Base-by-base conservation (phyloP, 1,140 invertebrate genomes). In the Lepidurus packardi region DNA sequence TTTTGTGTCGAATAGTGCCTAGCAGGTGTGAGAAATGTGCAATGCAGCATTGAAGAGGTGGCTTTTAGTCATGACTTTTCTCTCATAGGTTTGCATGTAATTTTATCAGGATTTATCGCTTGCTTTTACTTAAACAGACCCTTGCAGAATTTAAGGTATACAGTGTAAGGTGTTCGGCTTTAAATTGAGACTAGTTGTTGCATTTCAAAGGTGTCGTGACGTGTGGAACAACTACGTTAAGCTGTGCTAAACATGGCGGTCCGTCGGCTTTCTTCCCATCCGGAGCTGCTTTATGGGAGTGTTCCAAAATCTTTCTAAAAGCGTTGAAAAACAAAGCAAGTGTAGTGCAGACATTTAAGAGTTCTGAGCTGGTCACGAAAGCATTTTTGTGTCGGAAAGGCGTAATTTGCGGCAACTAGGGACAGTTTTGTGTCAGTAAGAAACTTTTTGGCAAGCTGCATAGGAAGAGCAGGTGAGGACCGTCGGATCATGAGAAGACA, bases 401-500 rank as follows among this genome's bases (percentile, higher is more conserved):
- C 13, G 53, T 47, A 65, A 9, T 65, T 7, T 65, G 16, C 16
- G 21, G 21, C 13, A 21, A 16, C 16, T 65, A 65, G 9, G 21
- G 53, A 21, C 8, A 16, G 9, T 21, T 65, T 65, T 65, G 53
- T 65, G 16, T 9, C 21, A 16, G 6, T 13, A 16, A 65, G 13
- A 16, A 65, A 65, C 53, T 65, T 34, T 34, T 65, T 13, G 53
- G 13, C 21, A 16, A 65, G 21, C 53, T 21, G 53, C 53, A 21
- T 65, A 65, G 53, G 53, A 34, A 65, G 53, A 21, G 53, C 53
- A 65, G 53, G 53, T 65, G 53, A 65, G 53, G 53, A 65, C 53
- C 53, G 53, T 65, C 53, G 53, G 53, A 16, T 65, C 53, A 65
- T 5, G 53, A 65, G 21, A 21, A 65, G 53, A 21, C 53, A 65